Evolutionary conservation across 2,113 vertebrate genomes (phyloP), one percentile per base, ranked within the genome.

Genomic region (Passer domesticus): DNA sequence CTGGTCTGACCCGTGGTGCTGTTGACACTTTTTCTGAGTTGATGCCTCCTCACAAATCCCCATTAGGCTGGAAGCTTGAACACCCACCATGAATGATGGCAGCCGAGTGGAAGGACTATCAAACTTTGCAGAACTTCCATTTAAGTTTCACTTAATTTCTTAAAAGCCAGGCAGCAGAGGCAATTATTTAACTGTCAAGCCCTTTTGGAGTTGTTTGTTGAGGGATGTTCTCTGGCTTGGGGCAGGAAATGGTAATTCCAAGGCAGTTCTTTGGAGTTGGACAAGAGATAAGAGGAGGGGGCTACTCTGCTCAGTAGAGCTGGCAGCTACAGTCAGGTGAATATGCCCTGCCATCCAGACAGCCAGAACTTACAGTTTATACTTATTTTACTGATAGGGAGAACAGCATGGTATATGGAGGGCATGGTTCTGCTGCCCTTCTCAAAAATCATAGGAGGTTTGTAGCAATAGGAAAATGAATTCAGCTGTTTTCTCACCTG

Each of bases 1-100:
- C 97, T 87, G 41, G 73, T 80, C 76, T 97, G 95, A 96, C 95
- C 93, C 80, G 58, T 59, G 81, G 43, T 87, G 73, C 91, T 95
- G 94, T 87, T 94, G 92, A 94, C 91, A 93, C 77, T 89, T 91
- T 24, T 92, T 62, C 77, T 87, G 89, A 94, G 83, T 69, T 93
- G 92, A 96, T 93, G 89, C 60, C 90, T 76, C 59, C 75, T 86
- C 83, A 93, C 81, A 96, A 83, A 64, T 76, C 70, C 82, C 92
- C 78, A 95, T 96, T 72, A 94, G 83, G 39, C 70, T 78, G 69
- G 85, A 92, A 78, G 73, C 69, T 88, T 94, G 88, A 94, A 89
- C 13, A 0, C 31, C 83, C 72, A 82, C 81, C 50, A 5, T 50
- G 79, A 92, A 79, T 35, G 50, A 94, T 87, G 63, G 67, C 83